Conservation (phyloP, 2,113 vertebrate genomes). For the Eulacestoma nigropectus region DNA sequence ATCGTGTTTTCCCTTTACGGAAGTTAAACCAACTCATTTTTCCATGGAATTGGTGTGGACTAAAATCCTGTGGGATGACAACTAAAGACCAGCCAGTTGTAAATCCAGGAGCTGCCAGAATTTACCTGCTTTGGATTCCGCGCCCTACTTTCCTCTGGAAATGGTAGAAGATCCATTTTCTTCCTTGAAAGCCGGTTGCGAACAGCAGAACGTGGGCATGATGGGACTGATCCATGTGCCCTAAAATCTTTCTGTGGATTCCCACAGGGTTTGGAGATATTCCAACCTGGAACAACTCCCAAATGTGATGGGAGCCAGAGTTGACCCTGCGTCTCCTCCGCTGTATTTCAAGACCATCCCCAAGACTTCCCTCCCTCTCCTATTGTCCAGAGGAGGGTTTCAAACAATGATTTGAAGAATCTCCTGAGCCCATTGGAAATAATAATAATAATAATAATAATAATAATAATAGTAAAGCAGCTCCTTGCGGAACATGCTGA, state of each 20-base stretch:
- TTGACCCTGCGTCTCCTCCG: rapidly evolving
- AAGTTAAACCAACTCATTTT: neutral
- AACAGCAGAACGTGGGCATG: neutral
- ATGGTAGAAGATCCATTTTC: neutral
- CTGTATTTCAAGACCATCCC: rapidly evolving
- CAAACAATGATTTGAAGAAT: neutral
- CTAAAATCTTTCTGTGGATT: neutral
- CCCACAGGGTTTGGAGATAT: neutral
- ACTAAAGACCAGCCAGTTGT: rapidly evolving
- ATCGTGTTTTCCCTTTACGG: neutral
- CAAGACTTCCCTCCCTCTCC: neutral
- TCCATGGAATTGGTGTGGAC: neutral
- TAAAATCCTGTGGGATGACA: neutral
- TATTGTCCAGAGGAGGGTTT: neutral
- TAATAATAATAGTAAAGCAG: neutral
- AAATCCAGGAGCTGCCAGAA: neutral
- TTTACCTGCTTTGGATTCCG: neutral
- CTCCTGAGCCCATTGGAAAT: neutral
- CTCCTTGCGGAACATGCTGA: neutral
- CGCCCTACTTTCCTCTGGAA: neutral
- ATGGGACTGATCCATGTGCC: rapidly evolving
- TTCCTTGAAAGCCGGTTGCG: neutral
- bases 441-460: neutral
- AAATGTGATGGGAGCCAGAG: neutral
- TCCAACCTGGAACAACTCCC: neutral